Evolutionary conservation across 2,113 vertebrate species (phyloP).

Genomic region (Ceyx cyanopectus): DNA sequence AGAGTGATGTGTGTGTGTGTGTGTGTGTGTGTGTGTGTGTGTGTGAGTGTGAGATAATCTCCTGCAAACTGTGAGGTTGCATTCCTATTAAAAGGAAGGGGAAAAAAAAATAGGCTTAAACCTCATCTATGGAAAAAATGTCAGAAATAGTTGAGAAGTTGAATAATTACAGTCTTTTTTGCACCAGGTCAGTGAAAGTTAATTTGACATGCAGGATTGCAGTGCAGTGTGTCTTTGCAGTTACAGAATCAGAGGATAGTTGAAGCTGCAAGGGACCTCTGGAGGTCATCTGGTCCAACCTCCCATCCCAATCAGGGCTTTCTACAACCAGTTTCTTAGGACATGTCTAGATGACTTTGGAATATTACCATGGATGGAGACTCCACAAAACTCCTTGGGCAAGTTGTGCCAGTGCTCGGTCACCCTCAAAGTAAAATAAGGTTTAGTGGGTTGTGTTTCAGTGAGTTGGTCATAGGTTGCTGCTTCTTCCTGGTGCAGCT

Average conservation of each 20-base stretch:
- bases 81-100: background rate
- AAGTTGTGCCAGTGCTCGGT: background rate
- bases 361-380: background rate
- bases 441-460: fast-evolving
- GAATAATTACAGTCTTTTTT: constrained; percentile 26
- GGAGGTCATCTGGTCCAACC: background rate
- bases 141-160: constrained; percentile 19
- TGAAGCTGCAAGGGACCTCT: background rate
- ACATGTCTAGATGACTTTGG: background rate
- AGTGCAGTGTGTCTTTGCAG: background rate
- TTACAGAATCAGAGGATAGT: background rate
- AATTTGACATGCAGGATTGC: background rate
- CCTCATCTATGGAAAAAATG: constrained; percentile 33
- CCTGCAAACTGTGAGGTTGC: background rate
- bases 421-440: background rate
- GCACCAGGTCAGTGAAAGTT: background rate
- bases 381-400: background rate
- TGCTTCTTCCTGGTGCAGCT: background rate
- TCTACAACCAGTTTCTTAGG: background rate
- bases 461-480: fast-evolving
- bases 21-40: background rate
- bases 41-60: constrained; percentile 18
- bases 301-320: background rate
- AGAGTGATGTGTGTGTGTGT: background rate
- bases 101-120: background rate